These are phyloP conservation scores for Schizothorax lantsangensis DNA, from an alignment of 2,797 vertebrate species.

Conservation along the genomic window DNA sequence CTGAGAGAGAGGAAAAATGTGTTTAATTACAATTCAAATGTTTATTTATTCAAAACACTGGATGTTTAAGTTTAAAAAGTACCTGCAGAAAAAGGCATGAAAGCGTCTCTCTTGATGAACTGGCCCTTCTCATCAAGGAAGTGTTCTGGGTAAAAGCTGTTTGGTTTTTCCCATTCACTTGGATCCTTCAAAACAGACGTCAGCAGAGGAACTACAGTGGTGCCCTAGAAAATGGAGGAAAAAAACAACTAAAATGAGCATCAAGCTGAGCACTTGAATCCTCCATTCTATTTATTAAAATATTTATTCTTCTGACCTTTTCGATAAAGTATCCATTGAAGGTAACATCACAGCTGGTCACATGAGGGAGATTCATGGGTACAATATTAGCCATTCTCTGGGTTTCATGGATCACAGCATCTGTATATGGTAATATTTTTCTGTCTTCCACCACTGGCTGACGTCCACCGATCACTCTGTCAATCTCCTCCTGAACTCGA, in stretches of 20 bases:
- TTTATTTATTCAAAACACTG: background rate
- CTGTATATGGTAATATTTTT: slow-evolving; percentile 38
- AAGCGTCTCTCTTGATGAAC: slow-evolving; percentile 70
- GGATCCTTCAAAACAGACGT: slow-evolving; percentile 65
- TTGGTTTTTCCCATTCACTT: slow-evolving; percentile 71
- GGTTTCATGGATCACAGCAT: slow-evolving; percentile 71
- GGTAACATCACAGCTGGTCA: slow-evolving; percentile 63
- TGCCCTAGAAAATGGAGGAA: slow-evolving; percentile 62
- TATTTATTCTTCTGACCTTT: slow-evolving; percentile 52
- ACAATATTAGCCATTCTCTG: background rate
- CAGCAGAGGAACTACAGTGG: slow-evolving; percentile 67
- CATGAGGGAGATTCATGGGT: slow-evolving; percentile 15
- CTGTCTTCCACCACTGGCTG: slow-evolving; percentile 53
- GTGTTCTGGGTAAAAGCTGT: slow-evolving; percentile 72
- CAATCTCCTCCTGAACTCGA: slow-evolving; percentile 63
- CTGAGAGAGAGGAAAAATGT: slow-evolving; percentile 53
- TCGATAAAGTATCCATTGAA: slow-evolving; percentile 73
- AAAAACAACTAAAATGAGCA: background rate
- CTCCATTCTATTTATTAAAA: background rate
- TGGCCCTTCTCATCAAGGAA: slow-evolving; percentile 72
- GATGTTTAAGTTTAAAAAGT: background rate
- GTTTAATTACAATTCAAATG: background rate
- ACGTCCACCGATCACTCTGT: slow-evolving; percentile 42
- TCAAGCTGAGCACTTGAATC: too few species aligned
- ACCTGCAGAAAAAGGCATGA: slow-evolving; percentile 78